Evolutionary conservation across 1,140 invertebrate species (phyloP).

Genomic region (Drosophila kohkoa): DNA sequence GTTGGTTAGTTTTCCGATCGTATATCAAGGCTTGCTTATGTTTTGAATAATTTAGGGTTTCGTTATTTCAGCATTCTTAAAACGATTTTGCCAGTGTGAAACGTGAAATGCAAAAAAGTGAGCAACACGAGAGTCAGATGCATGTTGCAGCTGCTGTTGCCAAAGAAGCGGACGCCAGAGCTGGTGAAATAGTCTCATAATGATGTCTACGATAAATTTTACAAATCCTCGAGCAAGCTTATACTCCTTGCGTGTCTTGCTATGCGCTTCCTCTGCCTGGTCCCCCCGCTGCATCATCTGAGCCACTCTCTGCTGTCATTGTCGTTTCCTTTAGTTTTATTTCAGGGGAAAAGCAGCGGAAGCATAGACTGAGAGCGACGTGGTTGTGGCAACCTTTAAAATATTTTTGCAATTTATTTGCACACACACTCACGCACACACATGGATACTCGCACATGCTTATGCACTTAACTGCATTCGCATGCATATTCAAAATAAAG

Average conservation of each 20-base stretch:
- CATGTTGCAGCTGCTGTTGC: slow-evolving; percentile 69
- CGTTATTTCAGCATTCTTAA: slow-evolving; percentile 63
- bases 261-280: slow-evolving; percentile 20
- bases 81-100: slow-evolving; percentile 77
- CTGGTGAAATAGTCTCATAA: too few relatives aligned
- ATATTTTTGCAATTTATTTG: slow-evolving; percentile 79
- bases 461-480: slow-evolving; percentile 69
- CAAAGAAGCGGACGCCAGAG: background rate
- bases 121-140: slow-evolving; percentile 42
- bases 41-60: slow-evolving; percentile 73
- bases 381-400: slow-evolving; percentile 75
- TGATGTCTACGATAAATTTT: slow-evolving; percentile 11
- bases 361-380: slow-evolving; percentile 48
- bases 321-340: slow-evolving; percentile 70
- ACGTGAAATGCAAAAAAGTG: slow-evolving; percentile 75
- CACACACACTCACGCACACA: slow-evolving; percentile 27
- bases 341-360: slow-evolving; percentile 3
- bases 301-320: slow-evolving; percentile 8
- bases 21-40: slow-evolving; percentile 73
- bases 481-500: slow-evolving; percentile 81
- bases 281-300: background rate
- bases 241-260: background rate
- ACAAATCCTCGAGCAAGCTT: background rate
- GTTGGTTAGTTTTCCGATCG: slow-evolving; percentile 30
- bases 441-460: slow-evolving; percentile 28